Evolutionary conservation across 1,140 invertebrate genomes (phyloP).

Genomic region (Drosophila neocordata): DNA sequence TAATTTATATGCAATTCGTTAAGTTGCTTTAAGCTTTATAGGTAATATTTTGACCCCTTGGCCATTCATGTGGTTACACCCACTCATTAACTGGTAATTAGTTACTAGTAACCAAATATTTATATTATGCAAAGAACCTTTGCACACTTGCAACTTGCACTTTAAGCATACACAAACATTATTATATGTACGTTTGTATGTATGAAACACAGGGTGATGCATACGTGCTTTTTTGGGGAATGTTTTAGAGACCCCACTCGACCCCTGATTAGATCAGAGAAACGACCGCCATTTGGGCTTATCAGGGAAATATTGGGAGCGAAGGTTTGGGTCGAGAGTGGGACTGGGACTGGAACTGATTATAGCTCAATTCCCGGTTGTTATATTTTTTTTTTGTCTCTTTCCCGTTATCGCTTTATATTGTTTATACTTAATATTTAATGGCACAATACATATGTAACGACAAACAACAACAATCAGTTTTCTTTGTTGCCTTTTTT

Average conservation of each 20-base stretch:
- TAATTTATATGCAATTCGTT: too few species aligned
- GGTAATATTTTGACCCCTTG: too few species aligned
- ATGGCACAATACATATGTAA: constrained; percentile 50
- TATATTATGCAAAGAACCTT: constrained; percentile 44
- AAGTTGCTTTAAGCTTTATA: too few species aligned
- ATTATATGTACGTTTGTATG: too few species aligned
- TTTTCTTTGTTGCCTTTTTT: constrained; percentile 13
- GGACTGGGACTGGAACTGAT: constrained; percentile 27
- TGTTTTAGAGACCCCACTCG: constrained; percentile 25
- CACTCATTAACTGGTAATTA: constrained; percentile 44
- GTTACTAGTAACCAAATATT: constrained; percentile 24
- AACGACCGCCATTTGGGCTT: constrained; percentile 17
- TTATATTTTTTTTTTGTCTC: constrained; percentile 18
- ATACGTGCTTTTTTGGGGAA: background rate
- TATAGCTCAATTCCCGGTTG: constrained; percentile 32
- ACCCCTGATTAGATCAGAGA: constrained; percentile 38
- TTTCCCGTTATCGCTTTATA: constrained; percentile 41
- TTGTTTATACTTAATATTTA: constrained; percentile 60
- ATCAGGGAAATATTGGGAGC: constrained; percentile 33
- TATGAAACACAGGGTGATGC: too few species aligned
- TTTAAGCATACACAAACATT: constrained; percentile 31
- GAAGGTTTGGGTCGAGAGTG: constrained; percentile 33
- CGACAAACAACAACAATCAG: constrained; percentile 32
- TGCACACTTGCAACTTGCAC: constrained; percentile 44
- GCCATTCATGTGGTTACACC: background rate